Conservation (phyloP, 2,797 vertebrate species). For the Otolemur crassicaudatus region DNA sequence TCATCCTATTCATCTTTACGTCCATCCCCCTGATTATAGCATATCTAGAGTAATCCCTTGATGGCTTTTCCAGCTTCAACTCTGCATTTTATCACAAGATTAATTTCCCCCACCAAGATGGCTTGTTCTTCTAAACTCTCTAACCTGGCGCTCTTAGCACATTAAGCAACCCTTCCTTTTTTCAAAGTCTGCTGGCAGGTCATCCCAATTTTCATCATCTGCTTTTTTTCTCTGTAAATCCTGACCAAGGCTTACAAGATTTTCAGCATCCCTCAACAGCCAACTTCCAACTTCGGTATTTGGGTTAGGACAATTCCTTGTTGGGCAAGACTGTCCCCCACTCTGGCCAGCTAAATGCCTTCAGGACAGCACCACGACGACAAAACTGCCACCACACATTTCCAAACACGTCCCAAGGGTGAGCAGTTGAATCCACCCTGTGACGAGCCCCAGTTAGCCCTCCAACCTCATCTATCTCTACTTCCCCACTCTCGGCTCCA, state of each 20-base stretch:
- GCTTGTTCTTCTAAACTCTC: background rate
- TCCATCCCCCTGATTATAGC: background rate
- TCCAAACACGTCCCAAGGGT: background rate
- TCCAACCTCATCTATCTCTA: background rate
- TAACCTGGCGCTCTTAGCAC: background rate
- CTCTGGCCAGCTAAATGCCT: background rate
- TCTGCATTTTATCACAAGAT: background rate
- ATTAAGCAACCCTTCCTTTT: background rate
- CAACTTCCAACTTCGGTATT: background rate
- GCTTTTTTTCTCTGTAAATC: background rate
- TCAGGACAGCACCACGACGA: background rate
- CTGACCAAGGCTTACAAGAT: background rate
- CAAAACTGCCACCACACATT: background rate
- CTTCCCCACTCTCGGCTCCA: background rate
- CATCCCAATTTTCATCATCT: background rate
- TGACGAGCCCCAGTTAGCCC: background rate
- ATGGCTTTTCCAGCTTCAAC: background rate
- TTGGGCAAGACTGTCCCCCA: background rate
- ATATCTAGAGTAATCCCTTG: background rate
- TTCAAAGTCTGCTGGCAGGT: background rate
- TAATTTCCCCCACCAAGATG: background rate
- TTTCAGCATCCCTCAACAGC: background rate
- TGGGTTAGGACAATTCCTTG: background rate
- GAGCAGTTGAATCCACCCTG: background rate
- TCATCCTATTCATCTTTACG: background rate